phyloP scores from a whole-genome alignment of 2,797 vertebrate species.

The Siniperca scherzeri region DNA sequence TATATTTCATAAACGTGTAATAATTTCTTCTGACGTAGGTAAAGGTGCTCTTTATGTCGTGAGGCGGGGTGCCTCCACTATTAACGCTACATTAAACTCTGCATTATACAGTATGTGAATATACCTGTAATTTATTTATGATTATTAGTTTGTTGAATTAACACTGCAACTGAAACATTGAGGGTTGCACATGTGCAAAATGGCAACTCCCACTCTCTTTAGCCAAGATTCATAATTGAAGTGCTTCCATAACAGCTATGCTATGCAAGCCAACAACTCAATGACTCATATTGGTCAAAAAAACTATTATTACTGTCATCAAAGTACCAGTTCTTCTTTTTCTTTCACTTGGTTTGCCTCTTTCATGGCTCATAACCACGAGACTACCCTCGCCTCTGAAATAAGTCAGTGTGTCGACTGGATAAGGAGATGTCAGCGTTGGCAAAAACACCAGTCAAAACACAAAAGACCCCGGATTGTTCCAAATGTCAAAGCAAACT shows the following conservation, averaged over 20 bases:
- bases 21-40: not conserved
- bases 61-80: not conserved
- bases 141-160: not conserved
- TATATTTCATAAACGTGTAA: not conserved
- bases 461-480: slow-evolving; percentile 29
- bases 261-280: slow-evolving; percentile 1
- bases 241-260: not conserved
- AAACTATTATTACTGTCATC: slow-evolving; percentile 16
- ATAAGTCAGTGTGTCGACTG: not conserved
- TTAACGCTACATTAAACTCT: not conserved
- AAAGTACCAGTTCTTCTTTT: slow-evolving; percentile 2
- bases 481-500: slow-evolving; percentile 44
- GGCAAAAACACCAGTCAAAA: slow-evolving; percentile 25
- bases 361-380: slow-evolving; percentile 20
- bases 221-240: not conserved
- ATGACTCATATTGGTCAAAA: slow-evolving; percentile 7
- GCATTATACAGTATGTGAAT: not conserved
- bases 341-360: slow-evolving; percentile 3
- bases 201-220: not conserved
- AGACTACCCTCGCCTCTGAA: slow-evolving; percentile 11
- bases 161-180: too few relatives aligned
- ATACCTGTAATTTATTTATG: not conserved
- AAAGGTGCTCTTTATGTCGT: not conserved
- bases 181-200: not conserved
- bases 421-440: slow-evolving; percentile 24